Evolutionary conservation across 2,113 vertebrate genomes (phyloP), one percentile per base, ranked within the genome.

Genomic region (Bambusicola thoracicus): DNA sequence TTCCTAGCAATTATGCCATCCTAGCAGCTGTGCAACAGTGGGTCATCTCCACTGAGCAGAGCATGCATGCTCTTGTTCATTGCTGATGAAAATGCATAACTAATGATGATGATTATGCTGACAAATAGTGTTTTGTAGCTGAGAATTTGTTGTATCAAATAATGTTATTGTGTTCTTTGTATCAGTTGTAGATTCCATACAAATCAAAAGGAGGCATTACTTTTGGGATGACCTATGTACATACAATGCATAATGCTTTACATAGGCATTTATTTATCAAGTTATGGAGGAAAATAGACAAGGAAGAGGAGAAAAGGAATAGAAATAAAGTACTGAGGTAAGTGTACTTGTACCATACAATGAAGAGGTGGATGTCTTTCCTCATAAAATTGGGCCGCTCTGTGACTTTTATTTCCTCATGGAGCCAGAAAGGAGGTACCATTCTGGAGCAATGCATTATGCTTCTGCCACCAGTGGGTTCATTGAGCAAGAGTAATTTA

Each of bases 361-460:
- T 22, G 32, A 87, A 75, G 25, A 43, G 10, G 7, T 61, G 21
- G 10, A 4, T 0, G 0, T 44, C 27, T 70, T 65, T 11, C 6
- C 19, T 66, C 17, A 6, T 43, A 16, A 51, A 70, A 19, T 2
- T 15, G n/a, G 15, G 20, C 22, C 58, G 1, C 14, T 10, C 40
- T 95, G 6, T 29, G 88, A 13, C 43, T 76, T 69, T 65, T 2
- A 0, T 38, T 76, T 85, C 27, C 49, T 32, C 46, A 8, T 8
- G 11, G 14, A 3, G 1, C 18, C 79, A 58, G 48, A 69, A 82
- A 41, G n/a, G 24, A 65, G 17, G 5, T 21, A 22, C 25, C 6
- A 7, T 76, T 81, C 75, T n/a, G 18, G 30, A 66, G 24, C 19
- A 16, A 24, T 2, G 8, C 55, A 15, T 30, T 43, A 5, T 55